Conservation (phyloP, 2,113 vertebrate species). For the Ochotona curzoniae region DNA sequence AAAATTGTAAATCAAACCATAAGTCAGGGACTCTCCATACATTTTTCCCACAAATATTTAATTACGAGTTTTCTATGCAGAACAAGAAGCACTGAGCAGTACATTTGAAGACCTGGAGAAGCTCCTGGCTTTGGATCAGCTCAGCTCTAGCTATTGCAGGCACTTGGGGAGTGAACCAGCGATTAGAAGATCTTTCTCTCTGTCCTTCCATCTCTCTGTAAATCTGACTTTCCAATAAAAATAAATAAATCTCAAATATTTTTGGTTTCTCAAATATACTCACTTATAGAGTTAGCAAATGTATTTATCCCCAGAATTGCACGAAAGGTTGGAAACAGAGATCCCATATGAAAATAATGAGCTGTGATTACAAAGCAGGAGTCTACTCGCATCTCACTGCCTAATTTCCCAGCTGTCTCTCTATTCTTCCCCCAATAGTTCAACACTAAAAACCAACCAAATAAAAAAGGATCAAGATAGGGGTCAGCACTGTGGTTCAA, state of each 20-base stretch:
- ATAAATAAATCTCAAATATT: too few relatives aligned
- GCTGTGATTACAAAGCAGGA: conserved; percentile 13
- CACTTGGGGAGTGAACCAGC: too few relatives aligned
- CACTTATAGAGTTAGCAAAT: conserved; percentile 37
- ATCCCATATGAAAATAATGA: conserved; percentile 5
- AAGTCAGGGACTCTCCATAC: not conserved
- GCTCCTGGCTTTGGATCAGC: too few relatives aligned
- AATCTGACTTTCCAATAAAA: too few relatives aligned
- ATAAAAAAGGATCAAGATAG: too few relatives aligned
- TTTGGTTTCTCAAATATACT: conserved; percentile 21
- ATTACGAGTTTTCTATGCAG: not conserved
- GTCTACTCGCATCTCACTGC: not conserved
- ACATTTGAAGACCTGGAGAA: not conserved
- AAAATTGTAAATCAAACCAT: too few relatives aligned
- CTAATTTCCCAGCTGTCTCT: conserved; percentile 10
- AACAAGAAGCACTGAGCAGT: not conserved
- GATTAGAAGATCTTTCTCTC: too few relatives aligned
- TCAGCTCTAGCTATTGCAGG: too few relatives aligned
- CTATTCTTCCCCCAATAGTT: not conserved
- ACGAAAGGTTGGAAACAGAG: not conserved
- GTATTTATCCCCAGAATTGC: conserved; percentile 8
- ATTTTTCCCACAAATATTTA: conserved; percentile 42
- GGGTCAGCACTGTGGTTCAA: too few relatives aligned
- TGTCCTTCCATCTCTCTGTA: too few relatives aligned
- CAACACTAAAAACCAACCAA: not conserved